Percentiles rank a stretch among this genome's conserved stretches.
These are phyloP conservation scores for Pristiophorus japonicus DNA, from an alignment of 2,113 vertebrate species.

Conservation along the genomic window DNA sequence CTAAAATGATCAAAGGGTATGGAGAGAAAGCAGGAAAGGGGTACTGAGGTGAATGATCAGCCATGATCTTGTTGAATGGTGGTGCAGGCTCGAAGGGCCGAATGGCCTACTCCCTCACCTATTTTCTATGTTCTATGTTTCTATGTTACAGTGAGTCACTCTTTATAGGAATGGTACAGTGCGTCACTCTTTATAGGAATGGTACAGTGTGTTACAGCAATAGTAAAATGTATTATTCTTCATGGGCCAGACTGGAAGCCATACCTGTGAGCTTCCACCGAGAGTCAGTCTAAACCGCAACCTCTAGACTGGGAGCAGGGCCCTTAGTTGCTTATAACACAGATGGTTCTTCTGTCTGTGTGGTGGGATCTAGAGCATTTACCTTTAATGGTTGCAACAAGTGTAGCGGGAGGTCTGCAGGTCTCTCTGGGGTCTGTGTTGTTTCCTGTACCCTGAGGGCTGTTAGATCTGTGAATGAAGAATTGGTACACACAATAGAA, in stretches of 20 bases:
- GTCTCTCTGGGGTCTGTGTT: background rate
- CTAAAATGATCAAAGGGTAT: too few species aligned
- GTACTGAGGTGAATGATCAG: too few species aligned
- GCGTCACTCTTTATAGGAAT: background rate
- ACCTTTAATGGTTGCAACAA: slow-evolving; percentile 61
- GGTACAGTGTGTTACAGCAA: background rate
- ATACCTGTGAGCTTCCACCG: background rate
- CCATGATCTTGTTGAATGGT: too few species aligned
- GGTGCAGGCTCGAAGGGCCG: too few species aligned
- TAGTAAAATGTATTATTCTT: background rate
- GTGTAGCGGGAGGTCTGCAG: slow-evolving; percentile 44
- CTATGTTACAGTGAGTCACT: too few species aligned
- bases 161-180: background rate
- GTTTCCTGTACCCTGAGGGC: background rate
- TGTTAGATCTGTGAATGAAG: background rate
- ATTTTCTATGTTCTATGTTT: too few species aligned
- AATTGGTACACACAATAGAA: background rate
- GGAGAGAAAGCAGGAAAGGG: too few species aligned
- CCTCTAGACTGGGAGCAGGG: too few species aligned
- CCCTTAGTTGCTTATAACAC: too few species aligned
- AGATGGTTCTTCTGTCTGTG: background rate
- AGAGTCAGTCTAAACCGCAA: background rate
- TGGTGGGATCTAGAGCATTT: background rate
- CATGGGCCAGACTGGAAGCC: background rate
- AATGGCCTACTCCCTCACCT: too few species aligned